Evolutionary conservation across 2,113 vertebrate species (phyloP).

Genomic region (Chloroceryle aenea): DNA sequence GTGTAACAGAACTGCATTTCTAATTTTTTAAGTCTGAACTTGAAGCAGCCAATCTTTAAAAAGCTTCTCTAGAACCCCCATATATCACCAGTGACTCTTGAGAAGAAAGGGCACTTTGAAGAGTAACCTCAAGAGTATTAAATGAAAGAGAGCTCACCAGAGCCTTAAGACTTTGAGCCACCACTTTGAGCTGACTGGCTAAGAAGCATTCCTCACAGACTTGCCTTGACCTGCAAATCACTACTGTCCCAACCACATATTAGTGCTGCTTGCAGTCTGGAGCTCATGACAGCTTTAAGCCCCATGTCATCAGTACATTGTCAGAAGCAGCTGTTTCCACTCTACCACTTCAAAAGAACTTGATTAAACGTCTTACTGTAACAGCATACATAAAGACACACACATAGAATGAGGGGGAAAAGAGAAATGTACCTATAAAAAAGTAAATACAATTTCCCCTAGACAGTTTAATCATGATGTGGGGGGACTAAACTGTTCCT

Average conservation of each 20-base stretch:
- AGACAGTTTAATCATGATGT: slow-evolving; percentile 37
- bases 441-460: slow-evolving; percentile 61
- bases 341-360: slow-evolving; percentile 70
- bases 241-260: slow-evolving; percentile 45
- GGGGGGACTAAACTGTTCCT: slow-evolving; percentile 17
- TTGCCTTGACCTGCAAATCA: slow-evolving; percentile 63
- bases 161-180: slow-evolving; percentile 57
- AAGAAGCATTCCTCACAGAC: slow-evolving; percentile 58
- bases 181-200: slow-evolving; percentile 61
- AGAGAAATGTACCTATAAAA: slow-evolving; percentile 67
- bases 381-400: slow-evolving; percentile 56
- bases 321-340: slow-evolving; percentile 73
- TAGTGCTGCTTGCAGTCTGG: slow-evolving; percentile 49
- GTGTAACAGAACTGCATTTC: slow-evolving; percentile 33
- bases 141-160: slow-evolving; percentile 67
- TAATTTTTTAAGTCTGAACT: slow-evolving; percentile 54
- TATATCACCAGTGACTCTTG: slow-evolving; percentile 69
- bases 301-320: slow-evolving; percentile 56
- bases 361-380: slow-evolving; percentile 71
- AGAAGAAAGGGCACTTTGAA: slow-evolving; percentile 66
- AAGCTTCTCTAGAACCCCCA: slow-evolving; percentile 68
- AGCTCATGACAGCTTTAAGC: slow-evolving; percentile 63
- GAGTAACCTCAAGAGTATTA: slow-evolving; percentile 63
- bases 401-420: slow-evolving; percentile 37
- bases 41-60: slow-evolving; percentile 60